These are phyloP conservation scores for Beroe ovata DNA, from an alignment of 37 sponge, comb jelly and placozoan genomes.

Conservation along the genomic window DNA sequence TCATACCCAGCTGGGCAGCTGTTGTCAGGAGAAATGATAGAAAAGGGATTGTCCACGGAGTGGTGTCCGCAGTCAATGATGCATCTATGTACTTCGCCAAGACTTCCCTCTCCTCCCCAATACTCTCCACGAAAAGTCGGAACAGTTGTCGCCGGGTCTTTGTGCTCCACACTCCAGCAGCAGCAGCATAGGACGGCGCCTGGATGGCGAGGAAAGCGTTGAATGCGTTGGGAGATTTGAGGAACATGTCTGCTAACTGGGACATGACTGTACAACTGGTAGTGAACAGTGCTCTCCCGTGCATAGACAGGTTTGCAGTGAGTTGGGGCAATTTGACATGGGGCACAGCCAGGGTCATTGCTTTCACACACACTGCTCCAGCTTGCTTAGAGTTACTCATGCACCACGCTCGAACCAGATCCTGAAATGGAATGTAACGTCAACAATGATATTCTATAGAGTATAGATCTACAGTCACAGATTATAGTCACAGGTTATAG, in stretches of 20 bases:
- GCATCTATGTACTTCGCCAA: conserved; percentile 18
- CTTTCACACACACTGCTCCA: background rate
- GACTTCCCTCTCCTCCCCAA: background rate
- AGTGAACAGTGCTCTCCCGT: conserved; percentile 12
- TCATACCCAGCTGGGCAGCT: background rate
- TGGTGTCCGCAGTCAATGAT: background rate
- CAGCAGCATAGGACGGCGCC: background rate
- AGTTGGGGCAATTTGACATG: background rate
- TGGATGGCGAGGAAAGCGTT: conserved; percentile 22
- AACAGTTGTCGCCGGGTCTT: background rate
- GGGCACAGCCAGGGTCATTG: conserved; percentile 13
- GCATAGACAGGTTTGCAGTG: background rate
- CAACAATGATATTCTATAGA: background rate
- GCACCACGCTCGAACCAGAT: conserved; percentile 19
- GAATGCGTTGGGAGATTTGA: conserved; percentile 21
- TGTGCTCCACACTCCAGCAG: background rate
- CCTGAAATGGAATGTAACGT: background rate
- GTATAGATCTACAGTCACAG: too few relatives aligned
- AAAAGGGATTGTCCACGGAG: conserved; percentile 25
- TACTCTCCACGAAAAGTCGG: background rate
- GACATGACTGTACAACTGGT: conserved; percentile 39
- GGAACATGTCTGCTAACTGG: conserved; percentile 27
- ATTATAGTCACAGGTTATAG: too few relatives aligned
- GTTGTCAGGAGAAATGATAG: conserved; percentile 20
- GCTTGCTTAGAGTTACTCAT: conserved; percentile 42